These are phyloP conservation scores for Malacoraja senta DNA, from an alignment of 2,797 vertebrate species.

Conservation along the genomic window DNA sequence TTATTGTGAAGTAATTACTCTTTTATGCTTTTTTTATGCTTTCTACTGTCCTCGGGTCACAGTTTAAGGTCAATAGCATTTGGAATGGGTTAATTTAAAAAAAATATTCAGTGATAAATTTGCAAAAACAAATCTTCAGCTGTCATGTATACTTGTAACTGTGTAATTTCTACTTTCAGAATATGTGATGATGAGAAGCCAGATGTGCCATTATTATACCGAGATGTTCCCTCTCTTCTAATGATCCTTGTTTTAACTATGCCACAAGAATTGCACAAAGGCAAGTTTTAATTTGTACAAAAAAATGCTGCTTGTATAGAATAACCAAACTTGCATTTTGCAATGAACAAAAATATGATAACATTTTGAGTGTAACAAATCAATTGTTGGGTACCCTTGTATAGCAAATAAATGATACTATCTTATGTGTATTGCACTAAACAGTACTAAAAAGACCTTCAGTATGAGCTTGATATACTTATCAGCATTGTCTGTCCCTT, in stretches of 20 bases:
- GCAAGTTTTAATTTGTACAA: constrained; percentile 53
- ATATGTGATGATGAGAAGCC: constrained; percentile 69
- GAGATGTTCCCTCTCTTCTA: constrained; percentile 87
- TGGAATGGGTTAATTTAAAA: constrained; percentile 47
- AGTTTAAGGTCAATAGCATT: constrained; percentile 48
- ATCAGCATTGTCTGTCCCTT: constrained; percentile 52
- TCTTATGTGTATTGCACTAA: constrained; percentile 46
- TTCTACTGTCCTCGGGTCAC: constrained; percentile 45
- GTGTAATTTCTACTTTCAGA: constrained; percentile 31
- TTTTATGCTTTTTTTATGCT: constrained; percentile 46
- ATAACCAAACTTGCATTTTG: neutral
- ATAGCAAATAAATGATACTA: constrained; percentile 10
- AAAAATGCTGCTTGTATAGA: neutral
- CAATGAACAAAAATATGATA: neutral
- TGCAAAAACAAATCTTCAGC: constrained; percentile 1
- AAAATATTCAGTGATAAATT: constrained; percentile 37
- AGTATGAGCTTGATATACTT: constrained; percentile 50
- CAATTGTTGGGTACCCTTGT: too few species aligned
- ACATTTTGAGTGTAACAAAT: neutral
- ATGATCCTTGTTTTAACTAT: constrained; percentile 95
- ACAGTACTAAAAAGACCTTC: constrained; percentile 55
- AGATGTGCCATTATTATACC: constrained; percentile 90
- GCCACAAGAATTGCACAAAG: constrained; percentile 91
- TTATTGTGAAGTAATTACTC: constrained; percentile 59
- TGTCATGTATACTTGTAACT: neutral